Conservation (phyloP, 2,888 invertebrate species). For the Pseudoips prasinana region DNA sequence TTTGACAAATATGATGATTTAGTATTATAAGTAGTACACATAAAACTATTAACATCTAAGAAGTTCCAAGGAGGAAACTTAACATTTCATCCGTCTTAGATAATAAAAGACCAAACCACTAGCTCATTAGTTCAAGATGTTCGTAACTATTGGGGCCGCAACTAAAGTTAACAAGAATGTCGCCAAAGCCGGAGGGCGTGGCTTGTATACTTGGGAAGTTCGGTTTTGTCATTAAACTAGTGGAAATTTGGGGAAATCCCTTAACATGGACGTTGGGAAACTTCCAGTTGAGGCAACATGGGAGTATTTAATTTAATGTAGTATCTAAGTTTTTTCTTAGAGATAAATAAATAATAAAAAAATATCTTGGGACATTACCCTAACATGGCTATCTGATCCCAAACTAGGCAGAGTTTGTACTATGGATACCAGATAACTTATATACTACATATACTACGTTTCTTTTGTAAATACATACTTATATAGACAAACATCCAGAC, state of each 20-base stretch:
- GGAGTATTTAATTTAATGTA: slow-evolving; percentile 7
- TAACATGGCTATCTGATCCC: too few species aligned
- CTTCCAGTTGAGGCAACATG: slow-evolving; percentile 6
- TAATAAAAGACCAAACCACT: slow-evolving; percentile 40
- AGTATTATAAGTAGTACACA: too few species aligned
- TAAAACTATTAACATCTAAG: too few species aligned
- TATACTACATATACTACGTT: too few species aligned
- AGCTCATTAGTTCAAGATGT: slow-evolving; percentile 49
- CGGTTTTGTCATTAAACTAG: slow-evolving; percentile 33
- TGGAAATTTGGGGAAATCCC: slow-evolving; percentile 28
- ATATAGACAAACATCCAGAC: too few species aligned
- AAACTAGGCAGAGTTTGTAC: too few species aligned
- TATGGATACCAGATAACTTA: too few species aligned
- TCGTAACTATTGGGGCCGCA: slow-evolving; percentile 39
- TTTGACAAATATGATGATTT: too few species aligned
- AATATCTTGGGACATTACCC: too few species aligned
- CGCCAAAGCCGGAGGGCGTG: slow-evolving; percentile 31
- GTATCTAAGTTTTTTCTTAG: too few species aligned
- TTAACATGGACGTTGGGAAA: slow-evolving; percentile 15
- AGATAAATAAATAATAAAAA: too few species aligned
- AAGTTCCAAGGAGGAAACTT: slow-evolving; percentile 10
- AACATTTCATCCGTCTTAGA: slow-evolving; percentile 18
- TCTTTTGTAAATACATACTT: too few species aligned
- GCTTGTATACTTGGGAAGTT: slow-evolving; percentile 26
- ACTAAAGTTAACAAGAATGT: slow-evolving; percentile 40